Conservation (phyloP, 1,140 invertebrate species). For the Megalopta genalis region DNA sequence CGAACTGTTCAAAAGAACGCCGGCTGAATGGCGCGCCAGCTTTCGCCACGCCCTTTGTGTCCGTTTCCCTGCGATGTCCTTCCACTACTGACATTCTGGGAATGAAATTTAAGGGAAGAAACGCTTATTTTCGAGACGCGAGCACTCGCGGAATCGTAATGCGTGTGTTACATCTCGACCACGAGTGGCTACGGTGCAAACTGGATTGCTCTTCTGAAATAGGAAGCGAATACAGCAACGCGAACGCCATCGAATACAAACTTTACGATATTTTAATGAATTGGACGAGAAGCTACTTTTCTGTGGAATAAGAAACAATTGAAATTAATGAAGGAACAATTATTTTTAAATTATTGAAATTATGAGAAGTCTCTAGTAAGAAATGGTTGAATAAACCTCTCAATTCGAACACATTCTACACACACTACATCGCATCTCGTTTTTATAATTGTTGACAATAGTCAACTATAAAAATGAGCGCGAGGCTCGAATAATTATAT, state of each 20-base stretch:
- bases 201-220: constrained; percentile 3
- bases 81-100: constrained; percentile 45
- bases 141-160: constrained; percentile 62
- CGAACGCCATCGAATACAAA: background rate
- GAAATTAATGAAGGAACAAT: no score
- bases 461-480: no score
- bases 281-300: no score
- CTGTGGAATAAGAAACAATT: no score
- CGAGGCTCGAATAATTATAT: no score
- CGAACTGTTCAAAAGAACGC: constrained; percentile 44
- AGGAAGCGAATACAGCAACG: background rate
- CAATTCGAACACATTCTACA: no score
- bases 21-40: constrained; percentile 14
- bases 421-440: no score
- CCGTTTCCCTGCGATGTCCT: constrained; percentile 9
- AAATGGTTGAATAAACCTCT: no score
- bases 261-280: background rate
- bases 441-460: no score
- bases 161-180: constrained; percentile 33
- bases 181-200: background rate
- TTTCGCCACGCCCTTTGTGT: constrained; percentile 24
- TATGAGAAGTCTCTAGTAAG: no score
- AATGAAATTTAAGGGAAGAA: constrained; percentile 63
- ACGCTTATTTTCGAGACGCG: constrained; percentile 65
- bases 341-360: no score